phyloP scores from a whole-genome alignment of 35 echinoderm and acorn worm species.

The Ophiothrix spiculata region DNA sequence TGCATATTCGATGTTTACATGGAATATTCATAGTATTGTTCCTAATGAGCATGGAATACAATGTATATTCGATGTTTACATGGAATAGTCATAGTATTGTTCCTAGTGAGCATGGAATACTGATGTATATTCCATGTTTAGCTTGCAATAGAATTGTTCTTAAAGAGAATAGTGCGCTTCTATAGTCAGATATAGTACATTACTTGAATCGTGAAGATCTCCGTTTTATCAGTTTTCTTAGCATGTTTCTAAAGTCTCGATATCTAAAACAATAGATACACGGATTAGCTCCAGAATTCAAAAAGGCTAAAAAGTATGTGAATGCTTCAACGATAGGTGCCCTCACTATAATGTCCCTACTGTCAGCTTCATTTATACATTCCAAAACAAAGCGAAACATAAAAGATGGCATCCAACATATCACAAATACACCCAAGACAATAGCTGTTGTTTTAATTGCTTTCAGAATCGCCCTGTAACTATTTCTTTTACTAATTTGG shows the following conservation, averaged over 20 bases:
- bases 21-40: too few relatives aligned
- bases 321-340: not conserved
- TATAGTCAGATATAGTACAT: too few relatives aligned
- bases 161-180: too few relatives aligned
- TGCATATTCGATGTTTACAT: too few relatives aligned
- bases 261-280: slow-evolving; percentile 12
- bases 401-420: slow-evolving; percentile 17
- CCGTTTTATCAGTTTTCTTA: too few relatives aligned
- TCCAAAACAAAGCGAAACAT: slow-evolving; percentile 4
- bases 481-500: not conserved
- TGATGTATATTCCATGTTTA: too few relatives aligned
- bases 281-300: slow-evolving; percentile 11
- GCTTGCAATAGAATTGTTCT: too few relatives aligned
- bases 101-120: too few relatives aligned
- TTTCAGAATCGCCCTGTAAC: not conserved
- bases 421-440: slow-evolving; percentile 6
- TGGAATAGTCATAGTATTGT: too few relatives aligned
- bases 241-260: not conserved
- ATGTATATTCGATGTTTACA: too few relatives aligned
- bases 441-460: slow-evolving; percentile 23
- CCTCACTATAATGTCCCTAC: not conserved
- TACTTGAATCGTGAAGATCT: too few relatives aligned
- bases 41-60: too few relatives aligned
- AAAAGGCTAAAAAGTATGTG: not conserved
- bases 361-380: not conserved